Evolutionary conservation across 2,888 invertebrate species (phyloP), one percentile per base, ranked within the genome.

Genomic region (Stenoptilia bipunctidactyla): DNA sequence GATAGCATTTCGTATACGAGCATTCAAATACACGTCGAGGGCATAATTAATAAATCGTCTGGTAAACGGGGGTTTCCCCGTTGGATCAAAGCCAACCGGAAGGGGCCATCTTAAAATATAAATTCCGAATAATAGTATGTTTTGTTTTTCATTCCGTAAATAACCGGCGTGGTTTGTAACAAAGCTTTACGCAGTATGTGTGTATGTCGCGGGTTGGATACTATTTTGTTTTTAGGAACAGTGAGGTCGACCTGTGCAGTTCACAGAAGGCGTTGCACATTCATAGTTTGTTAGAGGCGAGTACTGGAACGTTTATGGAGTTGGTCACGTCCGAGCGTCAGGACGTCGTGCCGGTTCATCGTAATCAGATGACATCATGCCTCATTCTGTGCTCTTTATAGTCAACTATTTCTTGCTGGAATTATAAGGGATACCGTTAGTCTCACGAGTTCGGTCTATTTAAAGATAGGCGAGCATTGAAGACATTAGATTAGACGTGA

Each of bases 11-110:
- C 30, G 30, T 30, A 30, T 12, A 30, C 30, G 12, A 30, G 12
- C 30, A 30, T 30, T 30, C 6, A 30, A 30, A 30, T 30, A 58
- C 52, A 61, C 53, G 56, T 61, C 52, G 49, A 30, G 30, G 20
- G 30, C 10, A 30, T 71, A 75, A 75, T 76, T 72, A 75, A 72
- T 70, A 68, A 69, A 75, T 70, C 70, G 75, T 79, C 76, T 76
- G 71, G 72, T 73, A 69, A 69, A 68, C 66, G 57, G 73, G 82
- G 79, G 75, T 68, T 75, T 70, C 79, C 80, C 79, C 69, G 64
- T 72, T 82, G 82, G 82, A 71, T 52, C 46, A 53, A 45, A 59
- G 80, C 82, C 82, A 82, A 75, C 69, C 72, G 79, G 74, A 76
- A 77, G 72, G 61, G 56, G 63, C 62, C 56, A 67, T 68, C 70